Conservation (phyloP, 2,888 invertebrate genomes). For the Lysandra bellargus region DNA sequence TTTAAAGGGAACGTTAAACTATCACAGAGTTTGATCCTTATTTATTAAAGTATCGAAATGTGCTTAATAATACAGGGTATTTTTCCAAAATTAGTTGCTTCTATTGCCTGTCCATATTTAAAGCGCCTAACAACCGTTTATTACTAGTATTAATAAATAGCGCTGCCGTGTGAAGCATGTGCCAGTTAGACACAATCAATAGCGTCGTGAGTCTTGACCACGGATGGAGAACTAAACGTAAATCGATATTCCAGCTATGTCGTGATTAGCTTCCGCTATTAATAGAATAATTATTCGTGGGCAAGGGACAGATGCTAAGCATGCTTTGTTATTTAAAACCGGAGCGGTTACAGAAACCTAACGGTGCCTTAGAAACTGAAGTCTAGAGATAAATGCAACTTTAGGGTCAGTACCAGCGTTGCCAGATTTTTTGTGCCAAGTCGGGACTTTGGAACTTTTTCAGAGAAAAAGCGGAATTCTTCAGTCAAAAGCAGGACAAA, state of each 20-base stretch:
- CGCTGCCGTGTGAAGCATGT: not conserved
- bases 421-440: too few relatives aligned
- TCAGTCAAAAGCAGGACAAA: too few relatives aligned
- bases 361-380: not conserved
- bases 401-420: not conserved
- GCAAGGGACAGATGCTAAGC: constrained; percentile 21
- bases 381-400: not conserved
- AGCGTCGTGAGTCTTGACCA: constrained; percentile 24
- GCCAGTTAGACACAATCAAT: not conserved
- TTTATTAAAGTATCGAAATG: too few relatives aligned
- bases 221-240: constrained; percentile 2
- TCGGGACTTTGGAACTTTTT: too few relatives aligned
- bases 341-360: not conserved
- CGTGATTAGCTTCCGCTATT: constrained; percentile 30
- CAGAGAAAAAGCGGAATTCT: too few relatives aligned
- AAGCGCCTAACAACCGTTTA: not conserved
- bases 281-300: constrained; percentile 26
- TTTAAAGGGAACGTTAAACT: too few relatives aligned
- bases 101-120: too few relatives aligned
- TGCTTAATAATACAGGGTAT: not conserved
- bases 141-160: not conserved
- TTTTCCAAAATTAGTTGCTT: not conserved
- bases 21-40: too few relatives aligned
- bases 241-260: constrained; percentile 23
- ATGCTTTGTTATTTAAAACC: constrained; percentile 19